Evolutionary conservation across 2,797 vertebrate species (phyloP).

Genomic region (Erpetoichthys calabaricus): DNA sequence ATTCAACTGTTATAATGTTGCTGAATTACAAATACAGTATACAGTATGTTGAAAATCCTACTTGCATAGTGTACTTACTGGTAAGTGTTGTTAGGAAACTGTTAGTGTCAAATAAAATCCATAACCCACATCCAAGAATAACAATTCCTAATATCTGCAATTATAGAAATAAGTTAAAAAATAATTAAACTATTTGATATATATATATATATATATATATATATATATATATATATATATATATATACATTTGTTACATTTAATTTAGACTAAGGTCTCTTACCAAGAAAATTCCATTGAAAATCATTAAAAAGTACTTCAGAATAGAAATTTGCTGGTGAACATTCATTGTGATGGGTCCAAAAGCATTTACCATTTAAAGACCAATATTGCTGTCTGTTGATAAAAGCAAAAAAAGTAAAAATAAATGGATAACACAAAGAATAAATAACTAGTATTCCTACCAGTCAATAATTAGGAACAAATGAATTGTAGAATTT

Average conservation of each 20-base stretch:
- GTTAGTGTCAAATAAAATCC: constrained; percentile 16
- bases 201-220: background rate
- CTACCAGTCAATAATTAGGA: too few species aligned
- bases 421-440: too few species aligned
- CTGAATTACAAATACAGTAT: too few species aligned
- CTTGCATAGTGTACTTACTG: background rate
- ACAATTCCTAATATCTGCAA: constrained; percentile 14
- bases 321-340: constrained; percentile 10
- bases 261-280: background rate
- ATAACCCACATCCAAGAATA: constrained; percentile 15
- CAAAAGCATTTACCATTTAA: background rate
- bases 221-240: background rate
- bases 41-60: background rate
- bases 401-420: too few species aligned
- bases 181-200: background rate
- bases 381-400: too few species aligned
- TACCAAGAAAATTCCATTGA: constrained; percentile 16
- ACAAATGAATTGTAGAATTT: too few species aligned
- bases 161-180: background rate
- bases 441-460: too few species aligned
- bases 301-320: constrained; percentile 13
- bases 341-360: constrained; percentile 9
- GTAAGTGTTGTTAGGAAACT: constrained; percentile 7
- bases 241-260: too few species aligned
- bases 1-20: too few species aligned